Evolutionary conservation across 2,888 invertebrate species (phyloP), one percentile per base, ranked within the genome.

Genomic region (Lycophotia porphyrea): DNA sequence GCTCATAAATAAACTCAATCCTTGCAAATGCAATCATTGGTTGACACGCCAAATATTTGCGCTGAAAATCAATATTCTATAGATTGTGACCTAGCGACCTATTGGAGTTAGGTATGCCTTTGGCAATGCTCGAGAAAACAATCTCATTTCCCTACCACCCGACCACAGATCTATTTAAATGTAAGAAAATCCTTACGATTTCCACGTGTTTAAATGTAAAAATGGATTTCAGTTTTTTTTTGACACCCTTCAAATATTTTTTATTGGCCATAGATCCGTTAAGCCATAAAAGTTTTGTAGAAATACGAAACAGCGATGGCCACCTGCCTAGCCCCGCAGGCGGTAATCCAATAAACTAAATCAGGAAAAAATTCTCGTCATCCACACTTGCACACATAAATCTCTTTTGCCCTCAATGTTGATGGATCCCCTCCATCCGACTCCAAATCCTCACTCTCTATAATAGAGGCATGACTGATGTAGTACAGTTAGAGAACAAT

Each of bases 401-500:
- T n/a, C n/a, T n/a, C n/a, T n/a, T n/a, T n/a, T n/a, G n/a, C n/a
- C n/a, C n/a, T n/a, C n/a, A n/a, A 73, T 70, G 72, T 60, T 58
- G 34, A 55, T 39, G 63, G 71, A 65, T 52, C n/a, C 34, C 66
- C 34, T 47, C 44, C 49, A 55, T 81, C 42, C 27, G 55, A 44
- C 47, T 70, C 34, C 42, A 36, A 9, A 4, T 65, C 64, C 15
- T 82, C 49, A 24, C 36, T 69, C 36, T 42, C 15, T 52, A 21
- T 24, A n/a, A 24, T 31, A n/a, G 44, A 81, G 31, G 60, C 69
- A 71, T 67, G 76, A 74, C 58, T 72, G 18, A 55, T 68, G 65
- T 65, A 68, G 78, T 84, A 88, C 86, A 88, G 89, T 88, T 87
- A 88, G 78, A 67, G 76, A 78, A 90, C 94, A 93, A 94, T 94